phyloP scores from a whole-genome alignment of 2,113 vertebrate genomes.

The Coracopsis vasa region DNA sequence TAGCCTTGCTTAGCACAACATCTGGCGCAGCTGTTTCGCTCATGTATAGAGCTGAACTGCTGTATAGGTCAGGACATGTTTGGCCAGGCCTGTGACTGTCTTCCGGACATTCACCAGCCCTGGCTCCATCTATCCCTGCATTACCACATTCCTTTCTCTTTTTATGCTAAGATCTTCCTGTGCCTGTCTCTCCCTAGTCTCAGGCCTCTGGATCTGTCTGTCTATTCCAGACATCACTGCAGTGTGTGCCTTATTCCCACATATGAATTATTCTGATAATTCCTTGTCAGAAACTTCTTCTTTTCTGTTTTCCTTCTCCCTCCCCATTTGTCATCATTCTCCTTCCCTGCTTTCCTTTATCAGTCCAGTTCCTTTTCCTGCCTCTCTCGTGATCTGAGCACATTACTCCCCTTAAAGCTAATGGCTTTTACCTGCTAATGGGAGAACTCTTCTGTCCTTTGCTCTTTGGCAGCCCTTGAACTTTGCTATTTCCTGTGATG shows the following conservation, averaged over 20 bases:
- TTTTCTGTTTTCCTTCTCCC: background rate
- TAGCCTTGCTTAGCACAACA: background rate
- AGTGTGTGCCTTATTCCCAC: background rate
- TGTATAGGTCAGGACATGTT: background rate
- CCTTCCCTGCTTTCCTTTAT: background rate
- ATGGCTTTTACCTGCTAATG: constrained; percentile 54
- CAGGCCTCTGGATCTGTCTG: background rate
- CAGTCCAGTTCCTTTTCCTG: background rate
- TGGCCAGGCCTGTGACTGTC: background rate
- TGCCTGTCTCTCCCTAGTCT: background rate
- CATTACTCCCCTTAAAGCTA: background rate
- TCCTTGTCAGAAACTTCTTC: background rate
- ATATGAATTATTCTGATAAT: background rate
- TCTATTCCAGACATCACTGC: background rate
- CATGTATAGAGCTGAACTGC: background rate
- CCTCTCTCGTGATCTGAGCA: background rate
- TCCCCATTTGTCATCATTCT: background rate
- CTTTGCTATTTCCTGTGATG: constrained; percentile 35
- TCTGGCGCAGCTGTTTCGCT: background rate
- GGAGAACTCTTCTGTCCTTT: constrained; percentile 15
- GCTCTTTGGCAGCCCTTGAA: constrained; percentile 12
- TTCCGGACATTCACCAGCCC: background rate
- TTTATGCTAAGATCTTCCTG: background rate
- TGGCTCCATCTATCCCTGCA: background rate
- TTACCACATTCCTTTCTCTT: constrained; percentile 24